Percentiles rank a stretch among this genome's conserved stretches.
Evolutionary conservation across 2,888 invertebrate genomes (phyloP).

Genomic region (Drosophila pseudotakahashii): DNA sequence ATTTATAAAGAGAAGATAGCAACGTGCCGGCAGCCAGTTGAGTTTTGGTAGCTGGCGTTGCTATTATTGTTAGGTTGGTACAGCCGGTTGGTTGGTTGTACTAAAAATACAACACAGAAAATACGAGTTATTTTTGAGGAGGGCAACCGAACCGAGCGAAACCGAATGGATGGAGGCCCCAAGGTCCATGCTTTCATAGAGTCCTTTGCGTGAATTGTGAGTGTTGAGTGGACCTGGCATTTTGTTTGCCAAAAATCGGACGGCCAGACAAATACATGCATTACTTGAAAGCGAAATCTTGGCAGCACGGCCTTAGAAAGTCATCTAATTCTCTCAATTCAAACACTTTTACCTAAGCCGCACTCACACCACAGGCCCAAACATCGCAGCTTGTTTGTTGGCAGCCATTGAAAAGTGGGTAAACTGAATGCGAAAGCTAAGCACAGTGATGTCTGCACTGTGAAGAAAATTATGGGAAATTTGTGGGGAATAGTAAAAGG

Average conservation of each 20-base stretch:
- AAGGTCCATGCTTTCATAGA: conserved; percentile 47
- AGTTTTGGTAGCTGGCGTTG: conserved; percentile 7
- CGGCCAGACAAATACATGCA: conserved; percentile 57
- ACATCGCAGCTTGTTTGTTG: conserved; percentile 39
- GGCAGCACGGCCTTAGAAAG: conserved; percentile 51
- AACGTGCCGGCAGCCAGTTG: conserved; percentile 17
- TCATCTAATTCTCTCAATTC: conserved; percentile 69
- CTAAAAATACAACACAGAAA: conserved; percentile 50
- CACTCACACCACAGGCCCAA: conserved; percentile 24
- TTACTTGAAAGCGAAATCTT: conserved; percentile 62
- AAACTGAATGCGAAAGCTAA: conserved; percentile 64
- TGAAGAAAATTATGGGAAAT: neutral
- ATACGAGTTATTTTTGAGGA: conserved; percentile 28
- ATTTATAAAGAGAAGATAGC: conserved; percentile 47
- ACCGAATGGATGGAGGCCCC: conserved; percentile 13
- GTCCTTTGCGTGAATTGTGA: conserved; percentile 18
- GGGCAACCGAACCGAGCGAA: conserved; percentile 6
- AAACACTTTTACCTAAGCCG: conserved; percentile 54
- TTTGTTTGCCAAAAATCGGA: conserved; percentile 65
- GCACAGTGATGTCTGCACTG: conserved; percentile 35
- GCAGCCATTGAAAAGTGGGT: conserved; percentile 60
- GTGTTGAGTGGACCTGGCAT: conserved; percentile 42
- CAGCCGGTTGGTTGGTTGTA: conserved; percentile 21
- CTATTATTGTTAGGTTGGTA: conserved; percentile 35
- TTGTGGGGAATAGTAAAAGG: too few species aligned